Base-by-base conservation (phyloP, 2,888 invertebrate genomes). In the Archaeoteleia sp. region DNA sequence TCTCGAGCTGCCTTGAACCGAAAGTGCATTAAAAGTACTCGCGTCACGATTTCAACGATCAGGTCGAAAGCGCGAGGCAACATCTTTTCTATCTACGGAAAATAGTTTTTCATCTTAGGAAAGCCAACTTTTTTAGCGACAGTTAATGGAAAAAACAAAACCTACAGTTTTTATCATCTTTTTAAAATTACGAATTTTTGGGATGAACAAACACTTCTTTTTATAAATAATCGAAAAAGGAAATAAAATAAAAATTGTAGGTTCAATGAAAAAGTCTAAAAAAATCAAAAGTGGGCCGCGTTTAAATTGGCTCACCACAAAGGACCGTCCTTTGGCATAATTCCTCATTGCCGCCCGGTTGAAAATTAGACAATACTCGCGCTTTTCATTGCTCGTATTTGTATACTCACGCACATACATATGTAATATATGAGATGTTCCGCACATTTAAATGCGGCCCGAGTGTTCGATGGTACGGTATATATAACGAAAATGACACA, bases 1-100 rank as follows among this genome's bases (percentile, higher is more conserved):
- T 83, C 80, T 82, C 82, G 80, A 81, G 80, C 81, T 84, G 83
- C 82, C 83, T 84, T 84, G 80, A 84, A 84, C 82, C 82, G 78
- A 84, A 83, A 83, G 84, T 84, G 84, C 83, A 84, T 84, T 84
- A 84, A 78, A 77, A 76, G 74, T 62, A 51, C 55, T 74, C 70
- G 72, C 70, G 73, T 45, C 69, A 49, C 60, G 66, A 57, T 55
- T 54, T 58, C 67, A 63, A 70, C 67, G 72, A 72, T 72, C 67
- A 43, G 32, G 65, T 69, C 62, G 63, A 68, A 71, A 62, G 75
- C 63, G 74, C 78, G 76, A 75, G 65, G 61, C 53, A 40, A 45
- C 35, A 74, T 78, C 77, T 78, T 77, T 79, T 81, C 78, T 77
- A 81, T 81, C 76, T 78, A 80, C 77, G 73, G 77, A 77, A 76